Percentiles rank a stretch among this genome's conserved stretches.
Conservation (phyloP, 35 echinoderm and acorn worm species). For the Amphiura filiformis region DNA sequence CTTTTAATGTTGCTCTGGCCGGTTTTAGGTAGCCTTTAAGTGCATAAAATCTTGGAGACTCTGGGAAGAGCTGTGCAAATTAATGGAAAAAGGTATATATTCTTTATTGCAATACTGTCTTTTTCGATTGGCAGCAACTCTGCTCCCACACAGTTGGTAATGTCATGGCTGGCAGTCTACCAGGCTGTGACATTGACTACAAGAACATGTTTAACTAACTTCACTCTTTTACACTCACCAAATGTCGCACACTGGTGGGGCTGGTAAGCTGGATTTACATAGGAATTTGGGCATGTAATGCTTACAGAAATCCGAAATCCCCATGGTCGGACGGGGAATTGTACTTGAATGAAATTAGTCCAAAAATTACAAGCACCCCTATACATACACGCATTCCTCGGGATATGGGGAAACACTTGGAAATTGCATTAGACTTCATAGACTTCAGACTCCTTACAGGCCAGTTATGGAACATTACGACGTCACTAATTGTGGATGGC, state of each 20-base stretch:
- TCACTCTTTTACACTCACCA: background rate
- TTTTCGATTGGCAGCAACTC: background rate
- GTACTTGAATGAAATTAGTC: too few relatives aligned
- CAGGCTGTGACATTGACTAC: background rate
- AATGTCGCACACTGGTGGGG: background rate
- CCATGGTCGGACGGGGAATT: too few relatives aligned
- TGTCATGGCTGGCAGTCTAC: too few relatives aligned
- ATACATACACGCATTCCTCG: too few relatives aligned
- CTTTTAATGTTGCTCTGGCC: conserved; percentile 29
- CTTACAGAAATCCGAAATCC: too few relatives aligned
- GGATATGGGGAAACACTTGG: too few relatives aligned
- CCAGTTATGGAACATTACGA: background rate
- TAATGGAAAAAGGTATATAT: background rate
- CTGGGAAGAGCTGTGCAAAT: conserved; percentile 53
- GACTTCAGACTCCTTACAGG: background rate
- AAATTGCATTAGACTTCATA: background rate
- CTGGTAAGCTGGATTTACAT: background rate
- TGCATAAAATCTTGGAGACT: conserved; percentile 65
- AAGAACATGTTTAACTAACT: background rate
- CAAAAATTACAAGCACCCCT: background rate
- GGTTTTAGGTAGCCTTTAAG: conserved; percentile 47
- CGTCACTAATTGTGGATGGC: too few relatives aligned
- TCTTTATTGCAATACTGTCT: background rate
- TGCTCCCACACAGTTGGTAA: too few relatives aligned
- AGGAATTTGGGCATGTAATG: too few relatives aligned